Conservation (phyloP, 2,888 invertebrate species). For the Lacanobia wlatinum region DNA sequence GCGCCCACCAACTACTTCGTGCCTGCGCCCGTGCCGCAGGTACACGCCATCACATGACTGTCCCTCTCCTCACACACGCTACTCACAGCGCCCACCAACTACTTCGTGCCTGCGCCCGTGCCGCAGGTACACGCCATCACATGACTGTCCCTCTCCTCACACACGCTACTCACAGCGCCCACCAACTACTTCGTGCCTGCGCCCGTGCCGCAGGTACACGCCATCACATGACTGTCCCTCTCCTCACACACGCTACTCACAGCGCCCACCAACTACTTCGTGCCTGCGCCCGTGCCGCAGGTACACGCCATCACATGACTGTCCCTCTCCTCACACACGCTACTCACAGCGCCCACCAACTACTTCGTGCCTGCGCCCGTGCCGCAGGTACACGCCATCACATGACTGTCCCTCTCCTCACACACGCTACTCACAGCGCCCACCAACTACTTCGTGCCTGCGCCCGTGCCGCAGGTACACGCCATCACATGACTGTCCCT, state of each 20-base stretch:
- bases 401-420: neutral
- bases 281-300: constrained; percentile 64
- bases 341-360: constrained; percentile 72
- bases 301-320: constrained; percentile 16
- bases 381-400: constrained; percentile 37
- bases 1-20: constrained; percentile 71
- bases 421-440: constrained; percentile 78
- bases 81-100: constrained; percentile 68
- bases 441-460: constrained; percentile 72
- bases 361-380: constrained; percentile 73
- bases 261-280: constrained; percentile 70
- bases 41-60: constrained; percentile 1
- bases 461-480: constrained; percentile 57
- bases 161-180: constrained; percentile 78
- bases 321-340: constrained; percentile 65
- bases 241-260: constrained; percentile 77
- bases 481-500: too few species aligned
- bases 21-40: constrained; percentile 62
- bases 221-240: too few species aligned
- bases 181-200: constrained; percentile 72
- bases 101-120: constrained; percentile 72
- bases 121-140: constrained; percentile 35
- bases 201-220: constrained; percentile 54
- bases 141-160: neutral
- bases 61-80: constrained; percentile 72